Base-by-base conservation (phyloP, 2,888 invertebrate species). In the Microdon myrmicae region DNA sequence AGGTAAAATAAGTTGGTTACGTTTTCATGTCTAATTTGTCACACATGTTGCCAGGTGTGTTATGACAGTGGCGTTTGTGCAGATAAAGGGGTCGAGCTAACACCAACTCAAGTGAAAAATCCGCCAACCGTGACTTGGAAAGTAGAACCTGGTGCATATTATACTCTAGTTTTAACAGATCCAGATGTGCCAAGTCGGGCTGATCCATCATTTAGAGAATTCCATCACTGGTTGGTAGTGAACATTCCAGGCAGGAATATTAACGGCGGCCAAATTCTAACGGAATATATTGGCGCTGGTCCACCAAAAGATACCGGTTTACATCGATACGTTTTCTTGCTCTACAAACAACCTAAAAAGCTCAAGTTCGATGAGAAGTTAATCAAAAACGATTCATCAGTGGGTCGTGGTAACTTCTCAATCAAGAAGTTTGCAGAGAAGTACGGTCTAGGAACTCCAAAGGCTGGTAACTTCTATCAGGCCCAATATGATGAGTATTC, bases 171-270 rank as follows among this genome's bases (percentile, higher is more conserved):
- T 16, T 68, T 80, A 49, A 76, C 79, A 83, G 96, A 96, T 82
- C 96, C 95, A 0, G 96, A 96, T 82, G 95, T 94, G 6, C 96
- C 96, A 0, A 90, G 89, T 69, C 87, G 95, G 47, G 78, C 83
- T 26, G 85, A 89, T 6, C 94, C 94, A 0, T 89, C 82, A 68
- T 87, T 84, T 76, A 85, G 94, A 20, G 95, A 96, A 79, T 94
- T 90, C 89, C 90, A 90, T 74, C 95, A 96, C 77, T 96, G 95
- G 95, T 79, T 94, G n/a, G 90, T 96, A 1, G 90, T 86, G 16
- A 95, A 95, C 74, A 89, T 96, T 69, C 90, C 90, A 9, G 94
- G 90, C n/a, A 80, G 75, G 67, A 82, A 89, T 61, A 74, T 95
- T 3, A 74, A 77, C 0, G 81, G 84, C 5, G 96, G 95, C 8